These are phyloP conservation scores for Anoncus sp. DNA, from an alignment of 2,888 invertebrate genomes.

Conservation along the genomic window DNA sequence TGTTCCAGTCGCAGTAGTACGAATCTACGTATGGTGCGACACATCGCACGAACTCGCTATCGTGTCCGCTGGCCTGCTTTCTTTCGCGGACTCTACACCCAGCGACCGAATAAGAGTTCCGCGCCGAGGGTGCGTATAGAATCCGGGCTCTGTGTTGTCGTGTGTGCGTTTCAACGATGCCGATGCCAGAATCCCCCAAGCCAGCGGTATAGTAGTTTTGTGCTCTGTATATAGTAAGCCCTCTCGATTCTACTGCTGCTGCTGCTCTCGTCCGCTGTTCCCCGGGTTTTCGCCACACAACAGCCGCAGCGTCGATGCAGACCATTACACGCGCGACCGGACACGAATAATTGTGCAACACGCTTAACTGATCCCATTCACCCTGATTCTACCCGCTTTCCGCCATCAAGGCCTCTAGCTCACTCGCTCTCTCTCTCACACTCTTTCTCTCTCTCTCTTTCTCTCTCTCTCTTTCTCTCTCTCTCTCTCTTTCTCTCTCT, in stretches of 20 bases:
- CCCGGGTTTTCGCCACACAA: conserved; percentile 80
- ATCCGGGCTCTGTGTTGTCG: not conserved
- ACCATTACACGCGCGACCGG: conserved; percentile 88
- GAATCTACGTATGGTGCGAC: conserved; percentile 19
- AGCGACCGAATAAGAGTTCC: conserved; percentile 13
- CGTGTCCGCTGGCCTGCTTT: not conserved
- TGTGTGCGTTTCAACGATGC: conserved; percentile 26
- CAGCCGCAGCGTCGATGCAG: conserved; percentile 83
- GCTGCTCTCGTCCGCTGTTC: conserved; percentile 41
- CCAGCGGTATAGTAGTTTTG: conserved; percentile 39
- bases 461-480: conserved; percentile 49
- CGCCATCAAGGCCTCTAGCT: conserved; percentile 68
- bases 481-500: too few relatives aligned
- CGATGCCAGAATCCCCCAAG: conserved; percentile 23
- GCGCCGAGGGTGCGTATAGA: not conserved
- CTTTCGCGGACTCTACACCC: not conserved
- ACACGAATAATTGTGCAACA: conserved; percentile 87
- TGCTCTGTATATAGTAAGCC: conserved; percentile 29
- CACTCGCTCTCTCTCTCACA: conserved; percentile 33
- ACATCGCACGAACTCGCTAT: conserved; percentile 25
- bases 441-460: conserved; percentile 45
- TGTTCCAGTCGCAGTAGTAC: conserved; percentile 43
- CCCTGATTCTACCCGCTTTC: conserved; percentile 80
- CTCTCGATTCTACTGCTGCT: conserved; percentile 31
- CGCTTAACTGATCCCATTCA: conserved; percentile 88